Base-by-base conservation (phyloP, 2,797 vertebrate species). In the Dallia pectoralis region DNA sequence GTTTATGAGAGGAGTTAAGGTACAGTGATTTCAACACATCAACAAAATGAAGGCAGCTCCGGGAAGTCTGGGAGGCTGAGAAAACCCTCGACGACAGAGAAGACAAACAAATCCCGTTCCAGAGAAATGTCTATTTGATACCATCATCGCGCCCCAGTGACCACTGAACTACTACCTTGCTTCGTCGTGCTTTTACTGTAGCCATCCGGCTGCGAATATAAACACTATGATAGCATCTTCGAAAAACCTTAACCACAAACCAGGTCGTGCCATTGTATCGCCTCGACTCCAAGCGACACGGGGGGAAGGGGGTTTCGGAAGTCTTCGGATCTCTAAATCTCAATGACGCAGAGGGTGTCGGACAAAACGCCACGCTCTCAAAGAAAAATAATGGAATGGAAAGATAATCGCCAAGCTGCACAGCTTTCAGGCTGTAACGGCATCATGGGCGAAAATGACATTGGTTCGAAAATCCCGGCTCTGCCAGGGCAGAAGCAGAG, bases 401-500 rank as follows among this genome's bases (percentile, higher is more conserved):
- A 70, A 4, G 75, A 90, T 84, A 87, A 89, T 85, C 85, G 87
- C 84, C 81, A 80, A 22, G 79, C 86, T 83, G 79, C 79, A 85
- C 84, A 73, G 80, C 78, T 77, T 79, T 65, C 74, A 76, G 75
- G 71, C 80, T 79, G 82, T 65, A 68, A 56, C 16, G 7, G 75
- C 74, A 81, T 88, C 84, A 86, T 82, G 85, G 88, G 86, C 53
- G 76, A 89, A 91, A 91, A 90, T 90, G 77, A 91, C 93, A 93
- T 92, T 92, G 88, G 91, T 93, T 92, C 91, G 87, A 90, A 93
- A 93, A 91, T 91, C 89, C 89, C 86, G 69, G 73, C 32, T 77
- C 73, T 79, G 84, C 81, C 82, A 77, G n/a, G 69, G 73, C 85
- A 80, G 84, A 87, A 89, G 83, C 84, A 86, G 84, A 92, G 74